A percentile compares a stretch with the other conserved stretches of the same genome.
Evolutionary conservation across 2,113 vertebrate species (phyloP).

Genomic region (Jaculus jaculus): DNA sequence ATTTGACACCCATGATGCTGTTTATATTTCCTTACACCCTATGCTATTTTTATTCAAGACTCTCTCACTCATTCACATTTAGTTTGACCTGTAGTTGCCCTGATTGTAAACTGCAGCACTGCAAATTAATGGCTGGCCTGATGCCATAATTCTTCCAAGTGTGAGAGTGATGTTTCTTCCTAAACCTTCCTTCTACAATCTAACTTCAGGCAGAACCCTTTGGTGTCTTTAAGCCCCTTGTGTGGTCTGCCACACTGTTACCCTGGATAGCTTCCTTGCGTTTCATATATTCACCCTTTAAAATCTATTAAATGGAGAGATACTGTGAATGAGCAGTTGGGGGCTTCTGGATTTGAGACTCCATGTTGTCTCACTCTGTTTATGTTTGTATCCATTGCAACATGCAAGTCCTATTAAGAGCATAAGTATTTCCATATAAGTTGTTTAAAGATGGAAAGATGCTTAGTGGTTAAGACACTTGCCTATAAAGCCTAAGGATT

Average conservation of each 20-base stretch:
- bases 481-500: no score
- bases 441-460: neutral
- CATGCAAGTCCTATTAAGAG: neutral
- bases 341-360: neutral
- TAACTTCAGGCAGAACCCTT: neutral
- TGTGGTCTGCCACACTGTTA: neutral
- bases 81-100: neutral
- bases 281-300: neutral
- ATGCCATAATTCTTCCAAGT: neutral
- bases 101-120: neutral
- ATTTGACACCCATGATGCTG: neutral
- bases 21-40: neutral
- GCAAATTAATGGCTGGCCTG: neutral
- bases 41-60: neutral
- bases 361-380: neutral
- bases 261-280: neutral
- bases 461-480: no score
- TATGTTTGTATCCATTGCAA: neutral
- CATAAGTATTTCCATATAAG: neutral
- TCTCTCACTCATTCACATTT: neutral
- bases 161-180: neutral
- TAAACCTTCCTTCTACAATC: neutral
- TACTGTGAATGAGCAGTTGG: rapidly evolving
- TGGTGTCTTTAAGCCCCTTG: neutral
- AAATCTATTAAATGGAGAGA: neutral